These are phyloP conservation scores for Amphipyra berbera DNA, from an alignment of 2,888 invertebrate genomes.

Conservation along the genomic window DNA sequence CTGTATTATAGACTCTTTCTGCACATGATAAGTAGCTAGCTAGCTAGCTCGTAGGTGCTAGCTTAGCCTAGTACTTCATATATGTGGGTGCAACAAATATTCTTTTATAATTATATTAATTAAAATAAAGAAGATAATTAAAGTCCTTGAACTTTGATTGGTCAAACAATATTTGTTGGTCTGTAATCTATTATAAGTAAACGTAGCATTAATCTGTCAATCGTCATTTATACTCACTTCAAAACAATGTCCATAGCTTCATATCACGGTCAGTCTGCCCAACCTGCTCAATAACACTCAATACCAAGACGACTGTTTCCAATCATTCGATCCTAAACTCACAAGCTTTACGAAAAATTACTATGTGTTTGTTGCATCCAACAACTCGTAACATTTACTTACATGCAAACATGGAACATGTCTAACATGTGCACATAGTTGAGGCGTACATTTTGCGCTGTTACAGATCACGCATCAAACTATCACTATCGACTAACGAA, in stretches of 20 bases:
- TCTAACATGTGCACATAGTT: slow-evolving; percentile 40
- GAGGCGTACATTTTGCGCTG: slow-evolving; percentile 71
- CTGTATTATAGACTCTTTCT: not conserved
- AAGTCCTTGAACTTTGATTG: too few species aligned
- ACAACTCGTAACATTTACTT: not conserved
- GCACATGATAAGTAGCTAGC: not conserved
- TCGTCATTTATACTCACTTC: too few species aligned
- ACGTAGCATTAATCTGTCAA: too few species aligned
- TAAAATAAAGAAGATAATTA: too few species aligned
- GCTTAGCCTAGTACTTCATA: not conserved
- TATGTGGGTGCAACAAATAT: slow-evolving; percentile 8
- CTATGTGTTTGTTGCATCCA: slow-evolving; percentile 7
- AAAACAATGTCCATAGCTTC: too few species aligned
- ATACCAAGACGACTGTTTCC: too few species aligned
- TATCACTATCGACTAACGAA: slow-evolving; percentile 77
- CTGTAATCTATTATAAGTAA: too few species aligned
- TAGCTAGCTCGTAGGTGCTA: not conserved
- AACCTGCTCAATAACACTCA: too few species aligned
- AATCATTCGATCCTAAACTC: too few species aligned
- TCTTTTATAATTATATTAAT: too few species aligned
- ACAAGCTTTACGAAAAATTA: not conserved
- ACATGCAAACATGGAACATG: slow-evolving; percentile 12
- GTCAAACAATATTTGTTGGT: too few species aligned
- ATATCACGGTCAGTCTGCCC: too few species aligned
- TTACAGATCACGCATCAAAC: slow-evolving; percentile 80